Conservation (phyloP, 2,888 invertebrate species). For the Peribatodes rhomboidaria region DNA sequence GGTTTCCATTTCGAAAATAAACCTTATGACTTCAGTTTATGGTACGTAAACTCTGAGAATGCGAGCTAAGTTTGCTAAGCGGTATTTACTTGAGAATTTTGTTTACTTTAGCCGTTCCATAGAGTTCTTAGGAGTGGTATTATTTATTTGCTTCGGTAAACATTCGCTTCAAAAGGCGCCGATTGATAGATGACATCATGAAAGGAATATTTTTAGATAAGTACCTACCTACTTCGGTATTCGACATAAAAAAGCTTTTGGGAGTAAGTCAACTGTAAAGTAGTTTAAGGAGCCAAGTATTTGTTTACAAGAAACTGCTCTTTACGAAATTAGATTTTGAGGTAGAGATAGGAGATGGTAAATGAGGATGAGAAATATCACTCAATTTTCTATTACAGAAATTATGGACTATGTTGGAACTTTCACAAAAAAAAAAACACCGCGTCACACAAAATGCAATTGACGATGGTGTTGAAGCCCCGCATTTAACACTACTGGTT, state of each 20-base stretch:
- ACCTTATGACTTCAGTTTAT: constrained; percentile 39
- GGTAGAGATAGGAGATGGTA: neutral
- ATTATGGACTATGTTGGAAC: too few species aligned
- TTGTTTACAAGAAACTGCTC: neutral
- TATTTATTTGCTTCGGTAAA: constrained; percentile 70
- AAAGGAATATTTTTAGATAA: constrained; percentile 43
- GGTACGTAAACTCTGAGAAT: constrained; percentile 15
- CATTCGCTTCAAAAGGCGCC: constrained; percentile 55
- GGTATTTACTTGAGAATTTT: constrained; percentile 52
- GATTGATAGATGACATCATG: constrained; percentile 60
- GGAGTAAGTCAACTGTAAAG: constrained; percentile 19
- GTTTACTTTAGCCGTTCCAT: constrained; percentile 69
- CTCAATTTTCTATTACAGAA: too few species aligned
- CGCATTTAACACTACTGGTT: too few species aligned
- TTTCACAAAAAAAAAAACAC: too few species aligned
- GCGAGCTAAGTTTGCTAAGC: constrained; percentile 18
- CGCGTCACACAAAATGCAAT: too few species aligned
- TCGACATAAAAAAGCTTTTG: constrained; percentile 35
- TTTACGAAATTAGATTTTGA: neutral
- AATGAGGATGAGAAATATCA: neutral
- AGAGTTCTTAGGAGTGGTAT: constrained; percentile 64
- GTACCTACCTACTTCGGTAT: constrained; percentile 29
- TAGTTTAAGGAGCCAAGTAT: neutral
- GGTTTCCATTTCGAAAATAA: constrained; percentile 23
- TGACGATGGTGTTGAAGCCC: too few species aligned